A percentile compares a stretch with the other conserved stretches of the same genome.
Evolutionary conservation across 2,888 invertebrate genomes (phyloP).

Genomic region (Cephonodes hylas): DNA sequence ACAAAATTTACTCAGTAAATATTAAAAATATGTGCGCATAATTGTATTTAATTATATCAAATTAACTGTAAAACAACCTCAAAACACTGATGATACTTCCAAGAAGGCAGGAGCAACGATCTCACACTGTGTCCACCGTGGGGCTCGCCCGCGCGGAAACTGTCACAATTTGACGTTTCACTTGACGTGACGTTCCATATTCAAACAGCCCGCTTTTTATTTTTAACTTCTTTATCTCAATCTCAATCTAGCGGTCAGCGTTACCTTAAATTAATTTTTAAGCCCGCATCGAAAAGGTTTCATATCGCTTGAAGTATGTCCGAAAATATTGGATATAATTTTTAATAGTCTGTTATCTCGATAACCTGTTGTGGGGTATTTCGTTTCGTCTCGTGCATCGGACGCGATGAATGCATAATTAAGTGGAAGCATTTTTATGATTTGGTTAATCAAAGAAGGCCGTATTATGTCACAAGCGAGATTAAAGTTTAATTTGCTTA

Average conservation of each 20-base stretch:
- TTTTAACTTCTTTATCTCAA: slow-evolving; percentile 68
- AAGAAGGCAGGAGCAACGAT: slow-evolving; percentile 67
- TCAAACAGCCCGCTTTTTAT: slow-evolving; percentile 75
- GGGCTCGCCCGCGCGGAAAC: slow-evolving; percentile 75
- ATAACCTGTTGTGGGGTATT: slow-evolving; percentile 76
- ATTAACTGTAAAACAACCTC: slow-evolving; percentile 34
- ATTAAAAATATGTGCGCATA: slow-evolving; percentile 18
- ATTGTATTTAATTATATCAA: slow-evolving; percentile 47
- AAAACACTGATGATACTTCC: slow-evolving; percentile 59
- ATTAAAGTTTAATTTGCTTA: slow-evolving; percentile 17
- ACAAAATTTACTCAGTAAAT: neutral
- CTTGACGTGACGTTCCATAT: slow-evolving; percentile 78
- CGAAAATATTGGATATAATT: slow-evolving; percentile 53
- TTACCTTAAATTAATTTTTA: slow-evolving; percentile 47
- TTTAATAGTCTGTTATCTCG: slow-evolving; percentile 71
- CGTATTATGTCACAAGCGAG: slow-evolving; percentile 36
- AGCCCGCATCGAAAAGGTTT: slow-evolving; percentile 52
- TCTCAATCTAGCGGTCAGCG: slow-evolving; percentile 58
- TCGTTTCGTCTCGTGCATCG: slow-evolving; percentile 64
- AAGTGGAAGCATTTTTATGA: slow-evolving; percentile 72
- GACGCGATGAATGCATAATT: slow-evolving; percentile 78
- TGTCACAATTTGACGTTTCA: slow-evolving; percentile 79
- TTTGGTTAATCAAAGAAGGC: slow-evolving; percentile 56
- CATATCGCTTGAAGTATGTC: slow-evolving; percentile 40
- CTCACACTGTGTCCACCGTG: slow-evolving; percentile 31